Base-by-base conservation (phyloP, 2,797 vertebrate species). In the Ptychobarbus kaznakovi region DNA sequence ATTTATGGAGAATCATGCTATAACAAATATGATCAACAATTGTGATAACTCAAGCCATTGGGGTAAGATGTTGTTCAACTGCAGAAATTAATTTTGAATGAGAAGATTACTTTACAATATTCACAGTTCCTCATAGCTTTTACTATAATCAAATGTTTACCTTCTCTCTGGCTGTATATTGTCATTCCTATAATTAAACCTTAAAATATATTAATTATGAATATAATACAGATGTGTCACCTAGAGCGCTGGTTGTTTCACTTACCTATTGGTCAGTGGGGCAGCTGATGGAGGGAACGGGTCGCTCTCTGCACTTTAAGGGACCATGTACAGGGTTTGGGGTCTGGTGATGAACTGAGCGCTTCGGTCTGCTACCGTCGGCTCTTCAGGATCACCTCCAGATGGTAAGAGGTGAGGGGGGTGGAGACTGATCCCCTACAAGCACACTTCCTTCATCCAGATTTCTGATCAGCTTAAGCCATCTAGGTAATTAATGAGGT, bases 391-490 rank as follows among this genome's bases (percentile, higher is more conserved):
- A 80, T 80, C 70, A 38, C 42, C 75, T 53, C 74, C 81, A 83
- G 76, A 80, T 74, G 81, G 82, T 77, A 40, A 70, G 25, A 68
- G 46, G 22, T 80, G 69, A n/a, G 18, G 49, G 68, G 69, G 56
- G 61, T 28, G 81, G 82, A 80, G 82, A n/a, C 76, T 87, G 58
- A 84, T 80, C 69, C 86, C 70, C 35, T 79, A 65, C 74, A 79
- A 83, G 76, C 32, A 86, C 75, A 53, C 56, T 58, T 56, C 61
- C 79, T 80, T 25, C n/a, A 70, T 66, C 46, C 81, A 63, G 38
- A 80, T 74, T 68, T 56, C 86, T 81, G 77, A 87, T 84, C 72
- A 84, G 81, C 38, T 68, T 84, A 87, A 83, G 82, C 20, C 69
- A 69, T 75, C 49, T 68, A n/a, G 28, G 75, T 80, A 83, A 86